Conservation (phyloP, 2,888 invertebrate species). For the Lissocephala sabroskyi region DNA sequence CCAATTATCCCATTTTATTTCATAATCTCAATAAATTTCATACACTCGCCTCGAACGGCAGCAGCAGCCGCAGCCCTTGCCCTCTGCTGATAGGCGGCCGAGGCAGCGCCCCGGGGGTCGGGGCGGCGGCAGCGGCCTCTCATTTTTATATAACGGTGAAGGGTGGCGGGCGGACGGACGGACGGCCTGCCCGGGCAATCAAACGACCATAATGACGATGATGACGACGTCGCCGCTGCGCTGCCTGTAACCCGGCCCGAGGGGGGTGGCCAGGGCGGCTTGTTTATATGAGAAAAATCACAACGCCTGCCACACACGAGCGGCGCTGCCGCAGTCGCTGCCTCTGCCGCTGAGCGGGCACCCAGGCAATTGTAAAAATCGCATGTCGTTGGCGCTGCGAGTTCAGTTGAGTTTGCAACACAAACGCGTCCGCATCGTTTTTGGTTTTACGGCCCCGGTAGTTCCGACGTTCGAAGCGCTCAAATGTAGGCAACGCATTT, state of each 20-base stretch:
- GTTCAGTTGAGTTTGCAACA: conserved; percentile 59
- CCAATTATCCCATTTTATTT: conserved; percentile 55
- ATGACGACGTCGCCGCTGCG: conserved; percentile 16
- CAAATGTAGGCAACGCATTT: conserved; percentile 36
- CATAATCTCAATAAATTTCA: conserved; percentile 63
- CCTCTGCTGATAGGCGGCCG: conserved; percentile 26
- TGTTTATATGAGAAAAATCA: conserved; percentile 53
- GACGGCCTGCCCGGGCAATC: conserved; percentile 23
- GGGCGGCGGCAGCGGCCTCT: conserved; percentile 25
- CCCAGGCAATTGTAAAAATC: conserved; percentile 55
- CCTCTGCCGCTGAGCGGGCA: conserved; percentile 9
- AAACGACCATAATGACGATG: conserved; percentile 1
- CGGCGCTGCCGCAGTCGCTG: not conserved
- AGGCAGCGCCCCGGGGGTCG: not conserved
- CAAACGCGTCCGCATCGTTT: conserved; percentile 43
- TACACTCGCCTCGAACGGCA: conserved; percentile 40
- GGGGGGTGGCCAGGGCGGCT: conserved; percentile 26
- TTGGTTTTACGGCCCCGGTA: conserved; percentile 8
- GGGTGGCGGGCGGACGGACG: no score
- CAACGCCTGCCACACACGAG: no score
- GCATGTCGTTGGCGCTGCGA: conserved; percentile 46
- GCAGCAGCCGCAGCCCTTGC: not conserved
- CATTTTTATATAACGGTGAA: conserved; percentile 60
- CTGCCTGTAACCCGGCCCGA: conserved; percentile 6
- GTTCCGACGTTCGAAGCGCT: conserved; percentile 19